Conservation (phyloP, 2,113 vertebrate genomes). For the Antennarius striatus region DNA sequence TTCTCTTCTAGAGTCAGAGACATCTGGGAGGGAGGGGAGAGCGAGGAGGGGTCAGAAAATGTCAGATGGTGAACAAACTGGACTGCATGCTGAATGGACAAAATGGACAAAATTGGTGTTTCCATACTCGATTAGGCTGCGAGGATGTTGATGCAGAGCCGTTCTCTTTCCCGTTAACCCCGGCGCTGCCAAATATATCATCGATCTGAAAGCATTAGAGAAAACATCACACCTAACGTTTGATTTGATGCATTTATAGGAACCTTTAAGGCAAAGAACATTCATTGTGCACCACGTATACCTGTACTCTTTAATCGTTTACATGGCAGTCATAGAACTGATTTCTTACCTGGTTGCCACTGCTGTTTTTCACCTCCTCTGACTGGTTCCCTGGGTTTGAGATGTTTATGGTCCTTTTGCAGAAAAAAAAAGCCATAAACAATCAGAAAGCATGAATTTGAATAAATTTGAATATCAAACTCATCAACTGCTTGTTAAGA, state of each 20-base stretch:
- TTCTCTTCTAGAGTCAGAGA: slow-evolving; percentile 97
- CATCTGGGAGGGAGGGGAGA: slow-evolving; percentile 69
- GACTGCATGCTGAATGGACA: background rate
- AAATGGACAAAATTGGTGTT: background rate
- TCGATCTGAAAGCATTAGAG: slow-evolving; percentile 81
- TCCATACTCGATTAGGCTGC: slow-evolving; percentile 85
- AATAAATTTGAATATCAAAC: slow-evolving; percentile 25
- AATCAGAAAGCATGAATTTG: background rate
- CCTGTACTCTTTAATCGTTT: background rate
- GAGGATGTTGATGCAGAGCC: slow-evolving; percentile 74
- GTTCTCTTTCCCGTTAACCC: slow-evolving; percentile 86
- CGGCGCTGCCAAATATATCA: slow-evolving; percentile 85
- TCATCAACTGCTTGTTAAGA: slow-evolving; percentile 3
- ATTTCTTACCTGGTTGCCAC: slow-evolving; percentile 83
- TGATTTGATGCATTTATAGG: background rate
- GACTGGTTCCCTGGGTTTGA: slow-evolving; percentile 82
- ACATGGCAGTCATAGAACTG: background rate
- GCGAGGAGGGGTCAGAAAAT: background rate
- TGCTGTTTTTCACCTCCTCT: slow-evolving; percentile 82
- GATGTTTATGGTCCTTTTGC: slow-evolving; percentile 84
- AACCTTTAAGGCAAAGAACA: background rate
- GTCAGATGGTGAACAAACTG: slow-evolving; percentile 12
- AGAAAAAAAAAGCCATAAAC: background rate
- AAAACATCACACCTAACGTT: background rate
- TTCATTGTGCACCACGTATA: background rate